Evolutionary conservation across 1,140 invertebrate species (phyloP).

Genomic region (Philotrypesis tridentata): DNA sequence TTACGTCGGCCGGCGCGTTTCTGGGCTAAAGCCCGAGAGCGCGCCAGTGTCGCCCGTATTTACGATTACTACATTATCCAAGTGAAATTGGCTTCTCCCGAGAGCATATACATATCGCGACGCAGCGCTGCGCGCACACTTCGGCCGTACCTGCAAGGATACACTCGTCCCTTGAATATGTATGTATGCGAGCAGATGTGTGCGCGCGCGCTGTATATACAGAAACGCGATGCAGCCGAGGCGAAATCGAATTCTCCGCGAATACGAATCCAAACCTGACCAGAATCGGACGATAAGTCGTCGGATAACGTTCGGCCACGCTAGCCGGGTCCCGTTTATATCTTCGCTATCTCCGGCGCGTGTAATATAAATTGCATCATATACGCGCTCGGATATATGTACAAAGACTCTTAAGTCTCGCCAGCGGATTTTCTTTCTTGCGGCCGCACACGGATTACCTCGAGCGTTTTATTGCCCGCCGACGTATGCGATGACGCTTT

Average conservation of each 20-base stretch:
- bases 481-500: no score
- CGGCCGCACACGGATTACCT: no score
- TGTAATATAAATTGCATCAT: not conserved
- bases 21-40: not conserved
- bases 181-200: not conserved
- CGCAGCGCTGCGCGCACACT: not conserved
- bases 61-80: constrained; percentile 61
- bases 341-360: no score
- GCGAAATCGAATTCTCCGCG: constrained; percentile 28
- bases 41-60: constrained; percentile 49
- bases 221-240: not conserved
- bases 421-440: not conserved
- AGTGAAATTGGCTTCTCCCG: constrained; percentile 58
- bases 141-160: constrained; percentile 5
- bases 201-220: not conserved
- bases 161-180: not conserved
- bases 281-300: not conserved
- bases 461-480: no score
- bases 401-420: not conserved
- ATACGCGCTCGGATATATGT: not conserved
- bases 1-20: constrained; percentile 29
- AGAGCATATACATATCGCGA: not conserved
- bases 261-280: not conserved
- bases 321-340: not conserved
- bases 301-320: not conserved